Percentiles rank a stretch among this genome's conserved stretches.
Evolutionary conservation across 2,888 invertebrate species (phyloP).

Genomic region (Cyclophora albipunctata): DNA sequence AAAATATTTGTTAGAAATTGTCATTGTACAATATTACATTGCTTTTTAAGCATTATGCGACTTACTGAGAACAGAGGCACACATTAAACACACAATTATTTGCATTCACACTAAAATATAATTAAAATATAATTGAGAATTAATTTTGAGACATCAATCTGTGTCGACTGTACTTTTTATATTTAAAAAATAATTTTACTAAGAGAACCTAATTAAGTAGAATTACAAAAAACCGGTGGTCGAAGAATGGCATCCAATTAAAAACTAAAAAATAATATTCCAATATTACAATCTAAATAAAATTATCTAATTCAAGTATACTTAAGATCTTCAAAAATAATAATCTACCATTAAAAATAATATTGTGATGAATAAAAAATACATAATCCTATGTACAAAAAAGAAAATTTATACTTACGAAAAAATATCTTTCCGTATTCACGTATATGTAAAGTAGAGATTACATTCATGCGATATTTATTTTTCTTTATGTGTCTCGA

Average conservation of each 20-base stretch:
- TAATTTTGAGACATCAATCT: too few relatives aligned
- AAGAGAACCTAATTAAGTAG: slow-evolving; percentile 4
- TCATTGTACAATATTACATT: too few relatives aligned
- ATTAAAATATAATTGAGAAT: too few relatives aligned
- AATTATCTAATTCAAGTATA: slow-evolving; percentile 7
- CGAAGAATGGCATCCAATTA: slow-evolving; percentile 10
- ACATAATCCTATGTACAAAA: slow-evolving; percentile 17
- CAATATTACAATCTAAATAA: slow-evolving; percentile 5
- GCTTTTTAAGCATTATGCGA: too few relatives aligned
- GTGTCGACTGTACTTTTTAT: too few relatives aligned
- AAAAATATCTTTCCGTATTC: slow-evolving; percentile 1
- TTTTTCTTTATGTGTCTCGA: background rate
- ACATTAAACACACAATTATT: background rate
- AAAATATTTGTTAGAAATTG: too few relatives aligned
- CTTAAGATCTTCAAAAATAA: slow-evolving; percentile 10
- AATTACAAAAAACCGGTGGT: slow-evolving; percentile 7
- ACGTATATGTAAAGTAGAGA: background rate
- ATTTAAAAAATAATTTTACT: slow-evolving; percentile 2
- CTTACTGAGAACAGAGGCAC: too few relatives aligned
- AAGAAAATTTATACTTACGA: slow-evolving; percentile 5
- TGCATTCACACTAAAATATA: too few relatives aligned
- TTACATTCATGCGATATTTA: background rate
- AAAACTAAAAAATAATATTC: slow-evolving; percentile 7
- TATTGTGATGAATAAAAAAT: slow-evolving; percentile 13
- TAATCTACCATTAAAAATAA: slow-evolving; percentile 9